A percentile compares a stretch with the other conserved stretches of the same genome.
Conservation (phyloP, 2,797 vertebrate species). For the Mus spretus region DNA sequence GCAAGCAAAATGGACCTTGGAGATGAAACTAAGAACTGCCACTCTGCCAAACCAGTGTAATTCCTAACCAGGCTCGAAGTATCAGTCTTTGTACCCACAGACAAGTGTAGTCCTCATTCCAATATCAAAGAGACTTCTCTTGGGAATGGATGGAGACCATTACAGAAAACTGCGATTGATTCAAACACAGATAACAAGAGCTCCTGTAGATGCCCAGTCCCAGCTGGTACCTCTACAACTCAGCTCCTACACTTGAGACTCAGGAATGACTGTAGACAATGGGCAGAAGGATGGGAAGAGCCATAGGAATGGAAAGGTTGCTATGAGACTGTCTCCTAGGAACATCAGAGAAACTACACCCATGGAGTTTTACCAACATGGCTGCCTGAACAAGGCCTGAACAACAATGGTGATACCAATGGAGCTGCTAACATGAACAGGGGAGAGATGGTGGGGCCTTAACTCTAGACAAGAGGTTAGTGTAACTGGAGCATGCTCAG, state of each 20-base stretch:
- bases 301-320: not conserved
- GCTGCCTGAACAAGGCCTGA: not conserved
- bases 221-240: not conserved
- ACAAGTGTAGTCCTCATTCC: not conserved
- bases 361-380: not conserved
- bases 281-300: not conserved
- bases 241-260: not conserved
- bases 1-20: not conserved
- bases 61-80: not conserved
- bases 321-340: not conserved
- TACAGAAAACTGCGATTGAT: not conserved
- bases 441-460: not conserved
- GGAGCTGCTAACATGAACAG: not conserved
- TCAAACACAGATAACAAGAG: not conserved
- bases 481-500: too few species aligned
- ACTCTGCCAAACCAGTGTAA: not conserved
- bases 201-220: not conserved
- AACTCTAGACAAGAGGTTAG: not conserved
- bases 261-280: not conserved
- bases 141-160: not conserved
- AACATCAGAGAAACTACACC: not conserved
- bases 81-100: not conserved
- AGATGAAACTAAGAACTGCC: not conserved
- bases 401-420: not conserved
- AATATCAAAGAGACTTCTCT: not conserved